Evolutionary conservation across 2,113 vertebrate species (phyloP).

Genomic region (Rattus norvegicus): DNA sequence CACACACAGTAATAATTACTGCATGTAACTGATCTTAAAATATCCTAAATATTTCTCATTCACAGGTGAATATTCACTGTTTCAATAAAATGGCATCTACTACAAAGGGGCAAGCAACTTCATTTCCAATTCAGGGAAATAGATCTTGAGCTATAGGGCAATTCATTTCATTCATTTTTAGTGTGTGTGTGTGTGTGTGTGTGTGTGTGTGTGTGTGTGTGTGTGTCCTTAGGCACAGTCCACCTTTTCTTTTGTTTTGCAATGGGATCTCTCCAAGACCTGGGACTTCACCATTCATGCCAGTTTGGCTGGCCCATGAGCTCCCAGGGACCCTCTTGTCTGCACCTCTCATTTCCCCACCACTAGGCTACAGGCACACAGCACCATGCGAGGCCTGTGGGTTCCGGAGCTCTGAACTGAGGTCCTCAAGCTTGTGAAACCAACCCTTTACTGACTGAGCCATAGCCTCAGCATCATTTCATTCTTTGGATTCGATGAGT

Average conservation of each 20-base stretch:
- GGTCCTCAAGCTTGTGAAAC: background rate
- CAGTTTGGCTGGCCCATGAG: background rate
- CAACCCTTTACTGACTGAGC: background rate
- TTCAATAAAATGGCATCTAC: background rate
- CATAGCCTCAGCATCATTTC: background rate
- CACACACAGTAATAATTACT: background rate
- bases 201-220: background rate
- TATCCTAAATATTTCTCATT: background rate
- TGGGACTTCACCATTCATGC: background rate
- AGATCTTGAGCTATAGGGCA: background rate
- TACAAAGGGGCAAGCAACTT: background rate
- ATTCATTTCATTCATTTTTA: background rate
- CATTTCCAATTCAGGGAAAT: background rate
- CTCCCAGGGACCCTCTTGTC: background rate
- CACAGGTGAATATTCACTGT: background rate
- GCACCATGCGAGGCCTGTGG: background rate
- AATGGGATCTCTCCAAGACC: background rate
- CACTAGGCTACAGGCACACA: background rate
- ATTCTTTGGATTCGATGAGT: background rate
- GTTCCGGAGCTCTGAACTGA: background rate
- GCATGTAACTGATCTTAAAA: background rate
- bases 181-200: background rate
- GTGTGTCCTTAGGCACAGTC: background rate
- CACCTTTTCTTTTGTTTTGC: background rate
- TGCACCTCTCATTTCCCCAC: background rate